These are phyloP conservation scores for Melinaea marsaeus DNA, from an alignment of 2,888 invertebrate genomes.

Conservation along the genomic window DNA sequence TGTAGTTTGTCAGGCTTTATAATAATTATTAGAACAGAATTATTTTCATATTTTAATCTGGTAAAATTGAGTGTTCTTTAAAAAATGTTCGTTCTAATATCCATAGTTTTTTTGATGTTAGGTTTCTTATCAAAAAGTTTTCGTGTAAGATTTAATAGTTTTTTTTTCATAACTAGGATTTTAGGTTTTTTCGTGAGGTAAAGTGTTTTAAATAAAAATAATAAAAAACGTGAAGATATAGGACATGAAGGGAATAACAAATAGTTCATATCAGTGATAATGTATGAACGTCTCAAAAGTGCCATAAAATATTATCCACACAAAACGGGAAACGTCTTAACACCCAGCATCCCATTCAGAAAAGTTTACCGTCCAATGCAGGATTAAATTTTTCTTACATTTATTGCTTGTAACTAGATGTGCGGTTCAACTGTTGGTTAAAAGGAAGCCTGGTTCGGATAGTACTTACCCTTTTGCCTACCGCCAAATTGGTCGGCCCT, in stretches of 20 bases:
- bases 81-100: no score
- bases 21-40: no score
- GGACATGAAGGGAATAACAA: not conserved
- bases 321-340: not conserved
- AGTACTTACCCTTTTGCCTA: conserved; percentile 91
- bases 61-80: no score
- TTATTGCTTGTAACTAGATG: not conserved
- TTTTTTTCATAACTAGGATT: no score
- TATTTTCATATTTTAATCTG: no score
- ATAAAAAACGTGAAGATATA: not conserved
- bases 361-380: not conserved
- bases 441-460: not conserved
- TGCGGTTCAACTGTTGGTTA: conserved; percentile 1
- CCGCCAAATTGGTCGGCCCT: conserved; percentile 91
- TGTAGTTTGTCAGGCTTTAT: not conserved
- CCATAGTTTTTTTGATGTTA: no score
- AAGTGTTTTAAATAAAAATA: not conserved
- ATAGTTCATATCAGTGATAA: not conserved
- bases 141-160: no score
- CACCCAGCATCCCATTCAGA: not conserved
- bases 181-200: no score
- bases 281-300: conserved; percentile 1
- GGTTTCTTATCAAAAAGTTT: no score
- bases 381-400: no score
- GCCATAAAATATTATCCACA: not conserved